These are phyloP conservation scores for Chloebia gouldiae DNA, from an alignment of 2,113 vertebrate species.

Conservation along the genomic window DNA sequence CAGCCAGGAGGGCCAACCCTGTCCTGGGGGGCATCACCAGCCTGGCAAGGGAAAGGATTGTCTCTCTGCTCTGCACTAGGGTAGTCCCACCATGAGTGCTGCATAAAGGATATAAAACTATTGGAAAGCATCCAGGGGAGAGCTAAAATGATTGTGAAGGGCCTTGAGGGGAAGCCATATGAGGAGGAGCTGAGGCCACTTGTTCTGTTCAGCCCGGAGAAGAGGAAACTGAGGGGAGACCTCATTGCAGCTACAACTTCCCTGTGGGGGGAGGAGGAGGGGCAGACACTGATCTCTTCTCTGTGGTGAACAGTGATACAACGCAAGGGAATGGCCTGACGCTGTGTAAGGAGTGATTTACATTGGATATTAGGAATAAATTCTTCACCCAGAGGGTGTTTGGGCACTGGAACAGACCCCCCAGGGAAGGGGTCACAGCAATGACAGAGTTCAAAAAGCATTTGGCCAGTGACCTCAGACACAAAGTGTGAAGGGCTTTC, in stretches of 20 bases:
- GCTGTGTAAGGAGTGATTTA: not conserved
- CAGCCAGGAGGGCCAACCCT: rapidly evolving
- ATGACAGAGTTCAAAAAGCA: not conserved
- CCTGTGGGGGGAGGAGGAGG: not conserved
- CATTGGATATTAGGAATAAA: not conserved
- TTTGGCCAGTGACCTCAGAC: not conserved
- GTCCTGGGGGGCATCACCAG: not conserved
- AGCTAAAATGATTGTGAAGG: not conserved
- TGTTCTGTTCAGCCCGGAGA: not conserved
- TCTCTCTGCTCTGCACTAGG: not conserved
- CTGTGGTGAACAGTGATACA: too few species aligned
- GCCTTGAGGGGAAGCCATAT: rapidly evolving
- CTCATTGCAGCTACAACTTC: not conserved
- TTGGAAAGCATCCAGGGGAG: not conserved
- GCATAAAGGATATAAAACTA: not conserved
- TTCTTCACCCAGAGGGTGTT: not conserved
- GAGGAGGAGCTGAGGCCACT: not conserved
- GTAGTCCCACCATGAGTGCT: rapidly evolving
- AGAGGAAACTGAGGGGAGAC: too few species aligned
- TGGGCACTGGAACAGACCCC: not conserved
- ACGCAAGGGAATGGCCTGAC: not conserved
- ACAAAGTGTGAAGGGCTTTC: not conserved
- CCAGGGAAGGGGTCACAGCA: not conserved
- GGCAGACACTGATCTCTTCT: not conserved
- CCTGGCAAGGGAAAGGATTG: rapidly evolving